These are phyloP conservation scores for Onychomys arenicola DNA, from an alignment of 2,797 vertebrate genomes.

Conservation along the genomic window DNA sequence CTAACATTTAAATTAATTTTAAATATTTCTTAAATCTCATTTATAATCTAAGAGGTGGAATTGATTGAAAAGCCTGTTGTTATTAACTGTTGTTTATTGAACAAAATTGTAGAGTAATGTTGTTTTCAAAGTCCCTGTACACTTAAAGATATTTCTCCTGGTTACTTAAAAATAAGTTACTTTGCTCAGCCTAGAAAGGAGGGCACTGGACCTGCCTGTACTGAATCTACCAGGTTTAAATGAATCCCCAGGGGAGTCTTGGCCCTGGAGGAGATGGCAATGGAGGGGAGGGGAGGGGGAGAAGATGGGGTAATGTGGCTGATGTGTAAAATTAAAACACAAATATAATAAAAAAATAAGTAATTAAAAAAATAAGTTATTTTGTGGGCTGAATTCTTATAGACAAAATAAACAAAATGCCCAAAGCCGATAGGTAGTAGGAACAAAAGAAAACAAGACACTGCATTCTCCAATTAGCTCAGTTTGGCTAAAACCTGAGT, in stretches of 20 bases:
- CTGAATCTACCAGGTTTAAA: too few relatives aligned
- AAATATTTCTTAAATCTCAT: slow-evolving; percentile 20
- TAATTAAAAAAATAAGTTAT: slow-evolving; percentile 30
- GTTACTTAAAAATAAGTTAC: neutral
- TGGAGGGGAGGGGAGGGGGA: too few relatives aligned
- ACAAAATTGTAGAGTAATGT: neutral
- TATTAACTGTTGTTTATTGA: slow-evolving; percentile 5
- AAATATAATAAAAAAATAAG: too few relatives aligned
- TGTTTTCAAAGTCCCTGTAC: neutral
- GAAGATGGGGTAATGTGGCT: too few relatives aligned
- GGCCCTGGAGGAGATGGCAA: too few relatives aligned
- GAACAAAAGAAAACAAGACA: neutral
- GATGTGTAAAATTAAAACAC: too few relatives aligned
- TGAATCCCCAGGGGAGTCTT: too few relatives aligned
- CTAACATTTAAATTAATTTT: slow-evolving; percentile 43
- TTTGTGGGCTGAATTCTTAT: slow-evolving; percentile 45
- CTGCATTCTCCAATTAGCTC: neutral
- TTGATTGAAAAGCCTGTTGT: neutral
- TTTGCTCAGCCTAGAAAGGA: too few relatives aligned
- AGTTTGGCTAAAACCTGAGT: neutral
- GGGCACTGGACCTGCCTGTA: too few relatives aligned
- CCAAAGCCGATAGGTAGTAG: neutral
- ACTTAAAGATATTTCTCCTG: neutral
- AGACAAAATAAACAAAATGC: neutral
- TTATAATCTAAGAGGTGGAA: slow-evolving; percentile 8